Evolutionary conservation across 1,140 invertebrate genomes (phyloP).

Genomic region (Mercenaria mercenaria): DNA sequence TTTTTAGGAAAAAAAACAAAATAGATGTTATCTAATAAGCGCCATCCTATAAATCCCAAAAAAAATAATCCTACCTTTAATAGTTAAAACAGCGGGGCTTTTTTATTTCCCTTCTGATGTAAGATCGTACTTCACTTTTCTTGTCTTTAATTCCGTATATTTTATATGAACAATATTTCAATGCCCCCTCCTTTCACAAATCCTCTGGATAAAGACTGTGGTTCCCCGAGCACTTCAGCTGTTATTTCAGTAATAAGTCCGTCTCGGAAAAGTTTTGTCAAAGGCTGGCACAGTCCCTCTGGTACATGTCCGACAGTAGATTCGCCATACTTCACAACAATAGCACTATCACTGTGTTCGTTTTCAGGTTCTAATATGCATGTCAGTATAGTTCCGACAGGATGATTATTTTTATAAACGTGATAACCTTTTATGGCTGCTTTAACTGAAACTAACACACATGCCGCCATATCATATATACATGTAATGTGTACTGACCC

Average conservation of each 20-base stretch:
- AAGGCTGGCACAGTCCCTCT: neutral
- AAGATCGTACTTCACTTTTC: neutral
- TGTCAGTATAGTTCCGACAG: neutral
- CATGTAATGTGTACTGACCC: too few relatives aligned
- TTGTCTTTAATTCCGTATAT: neutral
- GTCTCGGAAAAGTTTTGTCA: neutral
- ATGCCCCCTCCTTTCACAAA: neutral
- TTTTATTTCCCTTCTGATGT: neutral
- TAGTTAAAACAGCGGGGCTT: too few relatives aligned
- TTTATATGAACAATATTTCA: neutral
- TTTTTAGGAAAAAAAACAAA: too few relatives aligned
- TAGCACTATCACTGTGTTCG: neutral
- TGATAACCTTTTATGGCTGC: neutral
- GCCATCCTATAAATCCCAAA: too few relatives aligned
- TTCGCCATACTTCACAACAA: neutral
- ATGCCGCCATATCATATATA: too few relatives aligned
- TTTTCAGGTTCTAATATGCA: neutral
- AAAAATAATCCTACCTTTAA: too few relatives aligned
- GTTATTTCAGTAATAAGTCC: neutral
- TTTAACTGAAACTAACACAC: too few relatives aligned
- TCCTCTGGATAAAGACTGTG: neutral
- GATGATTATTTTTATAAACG: neutral
- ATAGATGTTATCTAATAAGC: too few relatives aligned
- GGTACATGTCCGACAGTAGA: neutral
- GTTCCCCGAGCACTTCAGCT: neutral